A percentile compares a stretch with the other conserved stretches of the same genome.
These are phyloP conservation scores for Lynx canadensis DNA, from an alignment of 2,113 vertebrate species.

Conservation along the genomic window DNA sequence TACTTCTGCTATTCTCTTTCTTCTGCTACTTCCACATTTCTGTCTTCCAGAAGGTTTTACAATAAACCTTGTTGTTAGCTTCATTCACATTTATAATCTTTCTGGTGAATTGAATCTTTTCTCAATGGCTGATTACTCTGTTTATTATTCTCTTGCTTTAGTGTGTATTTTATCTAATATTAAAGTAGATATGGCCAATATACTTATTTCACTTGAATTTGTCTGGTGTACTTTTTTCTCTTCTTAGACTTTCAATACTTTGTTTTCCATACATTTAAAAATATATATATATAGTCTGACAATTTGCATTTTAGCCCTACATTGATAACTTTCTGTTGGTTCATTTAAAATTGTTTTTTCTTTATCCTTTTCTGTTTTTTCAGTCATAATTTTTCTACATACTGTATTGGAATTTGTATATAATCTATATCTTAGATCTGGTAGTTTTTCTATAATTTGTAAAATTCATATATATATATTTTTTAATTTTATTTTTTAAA, in stretches of 20 bases:
- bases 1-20: background rate
- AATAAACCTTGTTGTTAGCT: background rate
- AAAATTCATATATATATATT: background rate
- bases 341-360: background rate
- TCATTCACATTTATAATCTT: background rate
- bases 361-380: background rate
- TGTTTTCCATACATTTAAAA: background rate
- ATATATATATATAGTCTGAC: background rate
- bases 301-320: background rate
- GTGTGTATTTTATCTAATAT: background rate
- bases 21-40: background rate
- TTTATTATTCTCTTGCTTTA: background rate
- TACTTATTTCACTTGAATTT: slow-evolving; percentile 3
- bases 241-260: background rate
- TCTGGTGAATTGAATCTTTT: background rate
- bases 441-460: background rate
- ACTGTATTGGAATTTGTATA: background rate
- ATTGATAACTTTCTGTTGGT: background rate
- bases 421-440: background rate
- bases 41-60: background rate
- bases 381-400: background rate
- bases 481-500: too few relatives aligned
- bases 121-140: background rate
- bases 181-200: background rate
- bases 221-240: background rate